Evolutionary conservation across 1,140 invertebrate genomes (phyloP).

Genomic region (Drosophila busckii): DNA sequence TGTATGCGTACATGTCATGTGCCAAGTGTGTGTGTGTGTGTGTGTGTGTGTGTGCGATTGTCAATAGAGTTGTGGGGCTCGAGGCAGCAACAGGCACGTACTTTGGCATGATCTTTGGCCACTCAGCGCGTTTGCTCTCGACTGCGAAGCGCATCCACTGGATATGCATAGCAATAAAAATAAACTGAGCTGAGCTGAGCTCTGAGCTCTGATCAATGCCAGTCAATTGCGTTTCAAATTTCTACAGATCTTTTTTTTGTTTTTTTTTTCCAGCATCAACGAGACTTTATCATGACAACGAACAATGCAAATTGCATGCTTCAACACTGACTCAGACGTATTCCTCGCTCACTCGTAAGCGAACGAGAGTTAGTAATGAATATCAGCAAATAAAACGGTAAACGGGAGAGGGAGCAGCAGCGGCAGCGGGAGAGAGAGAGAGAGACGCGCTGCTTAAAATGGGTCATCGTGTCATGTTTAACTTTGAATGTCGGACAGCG

Average conservation of each 20-base stretch:
- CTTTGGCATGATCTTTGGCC: conserved; percentile 16
- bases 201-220: conserved; percentile 22
- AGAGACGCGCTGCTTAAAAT: conserved; percentile 26
- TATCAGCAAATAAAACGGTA: neutral
- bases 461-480: conserved; percentile 59
- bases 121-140: neutral
- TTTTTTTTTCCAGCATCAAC: conserved; percentile 5
- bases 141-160: conserved; percentile 23
- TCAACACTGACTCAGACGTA: conserved; percentile 12
- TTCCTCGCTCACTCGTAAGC: neutral
- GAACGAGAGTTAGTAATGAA: too few relatives aligned
- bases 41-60: conserved; percentile 9
- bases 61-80: conserved; percentile 5
- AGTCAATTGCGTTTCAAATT: conserved; percentile 41
- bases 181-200: neutral
- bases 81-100: conserved; percentile 28
- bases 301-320: conserved; percentile 20
- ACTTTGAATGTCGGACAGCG: neutral
- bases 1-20: neutral
- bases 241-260: too few relatives aligned
- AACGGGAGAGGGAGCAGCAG: neutral
- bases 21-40: neutral
- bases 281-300: conserved; percentile 13
- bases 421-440: neutral
- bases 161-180: conserved; percentile 1